phyloP scores from a whole-genome alignment of 2,113 vertebrate species.

The Blennius ocellaris region DNA sequence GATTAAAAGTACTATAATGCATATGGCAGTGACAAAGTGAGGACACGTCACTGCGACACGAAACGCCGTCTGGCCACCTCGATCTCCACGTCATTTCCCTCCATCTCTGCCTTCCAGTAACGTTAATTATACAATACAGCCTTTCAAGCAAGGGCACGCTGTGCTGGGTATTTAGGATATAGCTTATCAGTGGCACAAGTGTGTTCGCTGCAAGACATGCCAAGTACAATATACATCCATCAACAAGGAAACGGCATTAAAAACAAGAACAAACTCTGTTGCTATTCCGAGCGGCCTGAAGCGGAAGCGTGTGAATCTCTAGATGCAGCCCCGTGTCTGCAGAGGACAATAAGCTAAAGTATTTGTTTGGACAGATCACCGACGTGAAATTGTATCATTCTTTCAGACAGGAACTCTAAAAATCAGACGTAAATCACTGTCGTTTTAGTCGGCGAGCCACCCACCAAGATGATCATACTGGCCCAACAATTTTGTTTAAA shows the following conservation, averaged over 20 bases:
- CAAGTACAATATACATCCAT: constrained; percentile 9
- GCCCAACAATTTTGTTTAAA: background rate
- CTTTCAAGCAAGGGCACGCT: background rate
- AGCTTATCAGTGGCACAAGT: constrained; percentile 18
- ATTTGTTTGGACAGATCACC: constrained; percentile 11
- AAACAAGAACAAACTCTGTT: background rate
- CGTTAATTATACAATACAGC: constrained; percentile 42
- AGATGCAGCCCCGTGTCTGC: constrained; percentile 5
- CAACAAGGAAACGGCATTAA: constrained; percentile 1
- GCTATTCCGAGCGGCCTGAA: background rate
- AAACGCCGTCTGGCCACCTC: constrained; percentile 9
- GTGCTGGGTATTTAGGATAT: constrained; percentile 12
- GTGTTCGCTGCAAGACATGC: constrained; percentile 7
- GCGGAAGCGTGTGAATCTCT: background rate
- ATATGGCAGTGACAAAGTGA: constrained; percentile 1
- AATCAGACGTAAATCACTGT: background rate
- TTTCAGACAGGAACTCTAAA: background rate
- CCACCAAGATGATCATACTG: background rate
- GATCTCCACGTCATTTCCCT: constrained; percentile 4
- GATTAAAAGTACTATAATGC: background rate
- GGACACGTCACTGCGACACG: constrained; percentile 7
- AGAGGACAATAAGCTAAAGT: constrained; percentile 4
- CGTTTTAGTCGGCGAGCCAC: background rate
- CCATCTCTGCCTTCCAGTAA: constrained; percentile 17
- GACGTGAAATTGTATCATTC: background rate